A percentile compares a stretch with the other conserved stretches of the same genome.
phyloP scores from a whole-genome alignment of 53 echinoderm and acorn worm genomes.

The Glandiceps talaboti region DNA sequence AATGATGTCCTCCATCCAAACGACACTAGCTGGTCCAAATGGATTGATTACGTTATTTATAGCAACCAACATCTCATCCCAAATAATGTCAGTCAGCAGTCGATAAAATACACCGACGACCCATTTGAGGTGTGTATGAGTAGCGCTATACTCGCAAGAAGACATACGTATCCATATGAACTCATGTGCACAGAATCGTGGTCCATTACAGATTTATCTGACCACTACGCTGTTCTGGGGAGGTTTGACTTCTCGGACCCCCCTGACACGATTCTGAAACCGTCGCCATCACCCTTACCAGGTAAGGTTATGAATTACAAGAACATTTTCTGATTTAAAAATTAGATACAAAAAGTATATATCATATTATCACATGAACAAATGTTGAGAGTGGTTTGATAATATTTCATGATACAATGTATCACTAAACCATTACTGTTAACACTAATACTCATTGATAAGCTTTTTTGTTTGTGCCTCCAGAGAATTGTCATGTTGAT shows the following conservation, averaged over 20 bases:
- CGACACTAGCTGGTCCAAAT: background rate
- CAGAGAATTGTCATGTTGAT: too few species aligned
- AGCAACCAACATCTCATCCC: background rate
- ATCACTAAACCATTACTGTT: too few species aligned
- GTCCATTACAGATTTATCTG: background rate
- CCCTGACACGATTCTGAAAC: background rate
- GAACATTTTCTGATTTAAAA: too few species aligned
- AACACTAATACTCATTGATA: too few species aligned
- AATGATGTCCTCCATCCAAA: background rate
- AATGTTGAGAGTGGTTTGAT: too few species aligned
- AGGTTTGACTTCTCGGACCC: background rate
- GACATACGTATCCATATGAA: background rate
- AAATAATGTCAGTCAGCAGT: background rate
- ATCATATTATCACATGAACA: too few species aligned
- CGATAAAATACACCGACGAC: background rate
- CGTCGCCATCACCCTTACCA: background rate
- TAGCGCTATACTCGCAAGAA: background rate
- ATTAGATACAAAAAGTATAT: too few species aligned
- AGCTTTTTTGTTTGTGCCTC: too few species aligned
- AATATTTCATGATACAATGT: too few species aligned
- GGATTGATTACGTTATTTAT: slow-evolving; percentile 7
- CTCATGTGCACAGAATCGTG: background rate
- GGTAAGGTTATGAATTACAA: background rate
- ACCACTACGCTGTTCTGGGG: slow-evolving; percentile 1
- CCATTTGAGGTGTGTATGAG: slow-evolving; percentile 1